Evolutionary conservation across 2,888 invertebrate genomes (phyloP).

Genomic region (Pelosia muscerda): DNA sequence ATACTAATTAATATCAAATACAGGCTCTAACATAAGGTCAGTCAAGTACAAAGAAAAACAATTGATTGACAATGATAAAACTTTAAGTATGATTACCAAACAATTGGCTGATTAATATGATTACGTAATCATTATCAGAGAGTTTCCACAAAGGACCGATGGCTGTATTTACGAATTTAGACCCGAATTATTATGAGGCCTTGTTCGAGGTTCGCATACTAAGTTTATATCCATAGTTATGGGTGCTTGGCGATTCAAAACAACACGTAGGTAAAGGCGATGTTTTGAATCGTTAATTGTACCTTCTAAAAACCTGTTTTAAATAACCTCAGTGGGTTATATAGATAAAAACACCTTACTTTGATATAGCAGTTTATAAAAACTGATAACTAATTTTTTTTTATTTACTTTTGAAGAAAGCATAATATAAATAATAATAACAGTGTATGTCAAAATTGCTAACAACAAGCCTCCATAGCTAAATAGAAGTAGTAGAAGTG

Average conservation of each 20-base stretch:
- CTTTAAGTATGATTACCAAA: constrained; percentile 41
- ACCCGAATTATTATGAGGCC: constrained; percentile 10
- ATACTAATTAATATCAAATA: constrained; percentile 54
- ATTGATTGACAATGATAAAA: constrained; percentile 42
- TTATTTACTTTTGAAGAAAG: too few species aligned
- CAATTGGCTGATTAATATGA: constrained; percentile 31
- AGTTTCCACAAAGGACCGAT: constrained; percentile 25
- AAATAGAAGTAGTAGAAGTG: too few species aligned
- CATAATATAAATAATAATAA: too few species aligned
- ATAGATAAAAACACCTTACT: too few species aligned
- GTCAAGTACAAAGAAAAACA: constrained; percentile 35
- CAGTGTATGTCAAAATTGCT: too few species aligned
- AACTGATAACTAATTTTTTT: too few species aligned
- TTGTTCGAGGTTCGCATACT: constrained; percentile 15
- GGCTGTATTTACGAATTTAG: constrained; percentile 19
- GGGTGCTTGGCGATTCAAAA: constrained; percentile 12
- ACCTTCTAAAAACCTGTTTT: neutral
- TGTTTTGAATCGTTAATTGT: constrained; percentile 19
- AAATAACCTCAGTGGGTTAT: neutral
- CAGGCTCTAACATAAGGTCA: constrained; percentile 41
- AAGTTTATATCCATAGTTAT: constrained; percentile 4
- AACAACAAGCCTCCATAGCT: too few species aligned
- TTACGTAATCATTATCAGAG: constrained; percentile 21
- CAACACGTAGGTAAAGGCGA: neutral
- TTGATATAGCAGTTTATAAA: neutral